Evolutionary conservation across 2,888 invertebrate species (phyloP).

Genomic region (Pyrochroa serraticornis): DNA sequence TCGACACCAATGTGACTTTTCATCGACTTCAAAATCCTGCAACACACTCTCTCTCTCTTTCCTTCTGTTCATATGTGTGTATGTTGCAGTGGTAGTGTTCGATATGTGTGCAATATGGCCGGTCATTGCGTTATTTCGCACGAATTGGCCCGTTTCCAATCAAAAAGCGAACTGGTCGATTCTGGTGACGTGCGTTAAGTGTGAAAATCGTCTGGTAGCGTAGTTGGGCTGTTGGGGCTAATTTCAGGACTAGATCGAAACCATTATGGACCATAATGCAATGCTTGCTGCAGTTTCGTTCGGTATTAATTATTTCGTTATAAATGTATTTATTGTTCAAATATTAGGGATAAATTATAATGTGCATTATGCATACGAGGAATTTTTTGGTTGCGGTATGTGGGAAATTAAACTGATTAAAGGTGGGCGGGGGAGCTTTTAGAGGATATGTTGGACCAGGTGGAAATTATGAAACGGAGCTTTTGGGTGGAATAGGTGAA

Average conservation of each 20-base stretch:
- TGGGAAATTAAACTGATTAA: background rate
- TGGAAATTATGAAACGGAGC: too few relatives aligned
- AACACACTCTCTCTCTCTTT: too few relatives aligned
- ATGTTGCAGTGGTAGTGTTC: too few relatives aligned
- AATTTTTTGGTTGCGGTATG: too few relatives aligned
- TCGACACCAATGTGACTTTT: too few relatives aligned
- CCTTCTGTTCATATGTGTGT: too few relatives aligned
- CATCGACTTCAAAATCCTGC: too few relatives aligned
- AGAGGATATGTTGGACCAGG: too few relatives aligned
- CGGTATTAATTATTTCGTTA: slow-evolving; percentile 4
- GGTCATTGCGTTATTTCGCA: slow-evolving; percentile 33
- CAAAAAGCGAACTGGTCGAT: slow-evolving; percentile 32
- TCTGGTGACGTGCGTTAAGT: slow-evolving; percentile 4
- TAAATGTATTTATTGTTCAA: slow-evolving; percentile 1
- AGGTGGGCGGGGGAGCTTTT: background rate
- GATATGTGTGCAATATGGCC: slow-evolving; percentile 35
- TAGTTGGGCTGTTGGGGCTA: slow-evolving; percentile 5
- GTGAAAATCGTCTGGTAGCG: slow-evolving; percentile 13
- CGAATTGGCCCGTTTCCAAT: slow-evolving; percentile 26
- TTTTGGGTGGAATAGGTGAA: too few relatives aligned
- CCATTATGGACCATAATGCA: slow-evolving; percentile 17
- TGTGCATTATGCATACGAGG: too few relatives aligned
- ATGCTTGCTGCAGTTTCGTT: background rate
- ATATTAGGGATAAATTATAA: background rate
- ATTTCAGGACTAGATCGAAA: slow-evolving; percentile 2